Evolutionary conservation across 2,113 vertebrate species (phyloP).

Genomic region (Donacobius atricapilla): DNA sequence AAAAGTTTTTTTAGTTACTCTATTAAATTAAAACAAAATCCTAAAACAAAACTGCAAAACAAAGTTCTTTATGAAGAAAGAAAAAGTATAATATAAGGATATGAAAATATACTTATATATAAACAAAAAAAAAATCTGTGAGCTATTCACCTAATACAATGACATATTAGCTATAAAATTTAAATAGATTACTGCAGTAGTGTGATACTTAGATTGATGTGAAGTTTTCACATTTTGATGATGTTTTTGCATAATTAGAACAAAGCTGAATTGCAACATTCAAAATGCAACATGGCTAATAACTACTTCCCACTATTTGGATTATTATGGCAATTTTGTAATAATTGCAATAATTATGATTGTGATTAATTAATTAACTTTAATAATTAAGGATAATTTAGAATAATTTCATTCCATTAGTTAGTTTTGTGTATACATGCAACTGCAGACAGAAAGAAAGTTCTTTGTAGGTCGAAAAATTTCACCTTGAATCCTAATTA

Average conservation of each 20-base stretch:
- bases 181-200: not conserved
- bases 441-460: not conserved
- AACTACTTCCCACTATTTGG: not conserved
- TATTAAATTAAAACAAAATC: not conserved
- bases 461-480: not conserved
- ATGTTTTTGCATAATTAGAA: not conserved
- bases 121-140: not conserved
- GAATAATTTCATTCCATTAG: not conserved
- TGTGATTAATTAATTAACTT: not conserved
- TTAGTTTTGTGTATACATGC: not conserved
- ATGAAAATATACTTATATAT: not conserved
- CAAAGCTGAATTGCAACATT: not conserved
- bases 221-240: not conserved
- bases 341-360: not conserved
- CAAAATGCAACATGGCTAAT: not conserved
- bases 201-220: not conserved
- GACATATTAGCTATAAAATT: not conserved
- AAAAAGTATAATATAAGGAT: not conserved
- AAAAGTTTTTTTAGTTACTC: not conserved
- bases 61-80: not conserved
- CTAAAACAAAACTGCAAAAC: fast-evolving
- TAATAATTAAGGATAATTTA: not conserved
- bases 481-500: not conserved
- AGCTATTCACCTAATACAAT: not conserved
- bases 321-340: not conserved